Conservation (phyloP, 2,888 invertebrate species). For the Trissolcus brochymenae region DNA sequence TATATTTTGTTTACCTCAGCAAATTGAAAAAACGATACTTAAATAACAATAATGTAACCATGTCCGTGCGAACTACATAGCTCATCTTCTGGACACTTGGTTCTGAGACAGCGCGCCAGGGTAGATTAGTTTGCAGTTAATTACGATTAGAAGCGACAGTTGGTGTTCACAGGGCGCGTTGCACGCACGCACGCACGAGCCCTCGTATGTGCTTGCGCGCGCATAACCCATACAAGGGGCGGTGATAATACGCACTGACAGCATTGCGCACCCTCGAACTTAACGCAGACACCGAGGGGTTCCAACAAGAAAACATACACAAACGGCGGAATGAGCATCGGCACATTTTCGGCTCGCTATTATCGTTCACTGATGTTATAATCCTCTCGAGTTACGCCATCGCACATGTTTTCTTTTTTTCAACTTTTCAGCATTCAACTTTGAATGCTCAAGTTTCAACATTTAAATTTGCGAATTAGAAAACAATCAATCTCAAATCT, state of each 20-base stretch:
- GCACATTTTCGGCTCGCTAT: conserved; percentile 63
- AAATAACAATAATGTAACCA: too few species aligned
- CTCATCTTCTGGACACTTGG: too few species aligned
- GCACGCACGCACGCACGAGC: conserved; percentile 39
- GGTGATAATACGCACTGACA: conserved; percentile 75
- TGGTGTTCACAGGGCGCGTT: conserved; percentile 63
- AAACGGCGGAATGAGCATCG: conserved; percentile 73
- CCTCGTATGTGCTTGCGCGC: conserved; percentile 30
- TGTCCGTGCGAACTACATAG: too few species aligned
- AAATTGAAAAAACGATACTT: too few species aligned
- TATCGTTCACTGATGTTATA: conserved; percentile 75
- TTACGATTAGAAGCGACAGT: conserved; percentile 76
- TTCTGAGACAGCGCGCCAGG: conserved; percentile 17
- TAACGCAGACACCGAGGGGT: conserved; percentile 30
- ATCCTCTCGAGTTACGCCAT: conserved; percentile 75
- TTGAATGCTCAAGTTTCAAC: not conserved
- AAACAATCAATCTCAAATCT: too few species aligned
- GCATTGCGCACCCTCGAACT: conserved; percentile 67
- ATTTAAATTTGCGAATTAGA: too few species aligned
- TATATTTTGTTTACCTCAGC: too few species aligned
- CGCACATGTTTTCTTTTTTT: conserved; percentile 66
- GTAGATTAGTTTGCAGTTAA: conserved; percentile 70
- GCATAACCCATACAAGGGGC: conserved; percentile 58
- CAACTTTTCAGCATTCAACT: not conserved
- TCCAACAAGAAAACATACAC: conserved; percentile 71